A percentile compares a stretch with the other conserved stretches of the same genome.
Evolutionary conservation across 2,888 invertebrate genomes (phyloP).

Genomic region (Lasioglossum figueresi): DNA sequence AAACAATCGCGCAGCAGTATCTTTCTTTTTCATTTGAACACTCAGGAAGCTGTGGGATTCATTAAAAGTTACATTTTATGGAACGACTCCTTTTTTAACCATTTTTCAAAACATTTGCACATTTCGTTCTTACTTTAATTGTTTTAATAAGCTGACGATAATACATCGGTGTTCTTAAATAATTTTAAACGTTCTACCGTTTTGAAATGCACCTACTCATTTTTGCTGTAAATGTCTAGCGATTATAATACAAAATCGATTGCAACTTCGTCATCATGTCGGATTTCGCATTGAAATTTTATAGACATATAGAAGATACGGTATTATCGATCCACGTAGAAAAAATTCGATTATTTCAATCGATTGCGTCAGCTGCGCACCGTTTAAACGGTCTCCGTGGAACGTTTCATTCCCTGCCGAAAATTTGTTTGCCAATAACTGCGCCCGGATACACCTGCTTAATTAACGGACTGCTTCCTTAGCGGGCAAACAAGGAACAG

Average conservation of each 20-base stretch:
- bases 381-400: conserved; percentile 28
- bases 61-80: background rate
- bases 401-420: background rate
- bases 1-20: background rate
- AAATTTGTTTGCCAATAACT: conserved; percentile 28
- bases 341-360: background rate
- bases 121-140: too few species aligned
- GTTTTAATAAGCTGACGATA: background rate
- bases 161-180: background rate
- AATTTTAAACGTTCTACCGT: background rate
- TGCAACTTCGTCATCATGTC: background rate
- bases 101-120: background rate
- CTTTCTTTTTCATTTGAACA: background rate
- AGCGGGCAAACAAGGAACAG: conserved; percentile 38
- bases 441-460: conserved; percentile 45
- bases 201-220: too few species aligned
- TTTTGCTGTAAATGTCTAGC: too few species aligned
- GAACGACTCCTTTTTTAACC: background rate
- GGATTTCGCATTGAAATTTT: background rate
- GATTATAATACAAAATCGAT: background rate
- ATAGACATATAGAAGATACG: background rate
- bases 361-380: background rate
- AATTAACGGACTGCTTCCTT: conserved; percentile 59
- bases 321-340: background rate
- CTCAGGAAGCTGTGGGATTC: too few species aligned